These are phyloP conservation scores for Oryzias woworae DNA, from an alignment of 2,113 vertebrate genomes.

Conservation along the genomic window DNA sequence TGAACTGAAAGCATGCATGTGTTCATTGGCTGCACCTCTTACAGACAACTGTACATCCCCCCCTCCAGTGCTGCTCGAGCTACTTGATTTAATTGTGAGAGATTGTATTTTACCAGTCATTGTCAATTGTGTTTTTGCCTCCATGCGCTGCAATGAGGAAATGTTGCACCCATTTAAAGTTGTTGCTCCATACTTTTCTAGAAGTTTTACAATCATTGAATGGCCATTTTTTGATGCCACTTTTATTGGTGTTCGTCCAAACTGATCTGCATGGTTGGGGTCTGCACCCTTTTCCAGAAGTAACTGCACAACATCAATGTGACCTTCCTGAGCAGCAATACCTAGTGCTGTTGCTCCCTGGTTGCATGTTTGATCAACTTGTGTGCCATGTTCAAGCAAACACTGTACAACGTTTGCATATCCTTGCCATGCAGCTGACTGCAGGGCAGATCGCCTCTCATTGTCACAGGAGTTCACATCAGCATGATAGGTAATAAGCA, in stretches of 20 bases:
- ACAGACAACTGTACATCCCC: slow-evolving; percentile 85
- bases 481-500: slow-evolving; percentile 89
- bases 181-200: slow-evolving; percentile 94
- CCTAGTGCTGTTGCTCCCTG: slow-evolving; percentile 97
- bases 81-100: slow-evolving; percentile 92
- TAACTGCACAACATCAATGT: slow-evolving; percentile 92
- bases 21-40: slow-evolving; percentile 86
- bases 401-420: slow-evolving; percentile 90
- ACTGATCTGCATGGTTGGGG: slow-evolving; percentile 96
- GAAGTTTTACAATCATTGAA: slow-evolving; percentile 88
- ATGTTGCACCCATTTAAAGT: slow-evolving; percentile 90
- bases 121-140: slow-evolving; percentile 84
- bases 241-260: slow-evolving; percentile 95
- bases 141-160: slow-evolving; percentile 95
- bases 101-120: slow-evolving; percentile 89
- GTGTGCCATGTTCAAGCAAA: slow-evolving; percentile 87
- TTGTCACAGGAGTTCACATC: slow-evolving; percentile 94
- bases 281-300: slow-evolving; percentile 92
- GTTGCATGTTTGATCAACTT: slow-evolving; percentile 94
- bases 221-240: slow-evolving; percentile 98
- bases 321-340: slow-evolving; percentile 98
- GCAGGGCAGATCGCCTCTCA: slow-evolving; percentile 92
- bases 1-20: slow-evolving; percentile 93
- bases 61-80: slow-evolving; percentile 92
- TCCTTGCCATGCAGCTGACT: slow-evolving; percentile 97